Percentiles rank a stretch among this genome's conserved stretches.
Evolutionary conservation across 2,888 invertebrate genomes (phyloP).

Genomic region (Resseliella maxima): DNA sequence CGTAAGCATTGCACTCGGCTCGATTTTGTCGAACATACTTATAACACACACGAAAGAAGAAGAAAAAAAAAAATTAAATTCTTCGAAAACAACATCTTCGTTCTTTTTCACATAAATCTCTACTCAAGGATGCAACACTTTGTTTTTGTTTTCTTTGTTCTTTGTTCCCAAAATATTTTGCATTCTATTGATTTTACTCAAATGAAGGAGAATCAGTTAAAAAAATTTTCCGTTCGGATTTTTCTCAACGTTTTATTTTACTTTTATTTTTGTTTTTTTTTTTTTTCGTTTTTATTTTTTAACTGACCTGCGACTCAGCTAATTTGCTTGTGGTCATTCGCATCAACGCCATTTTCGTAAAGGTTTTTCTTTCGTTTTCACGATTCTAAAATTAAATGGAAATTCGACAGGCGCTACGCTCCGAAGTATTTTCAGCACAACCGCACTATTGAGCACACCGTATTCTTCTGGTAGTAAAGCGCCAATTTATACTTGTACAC

Average conservation of each 20-base stretch:
- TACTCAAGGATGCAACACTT: not conserved
- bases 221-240: not conserved
- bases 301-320: slow-evolving; percentile 73
- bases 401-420: slow-evolving; percentile 22
- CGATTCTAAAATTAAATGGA: slow-evolving; percentile 28
- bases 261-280: not conserved
- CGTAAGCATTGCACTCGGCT: not conserved
- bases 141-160: not conserved
- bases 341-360: slow-evolving; percentile 73
- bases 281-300: slow-evolving; percentile 1
- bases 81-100: not conserved
- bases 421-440: slow-evolving; percentile 25
- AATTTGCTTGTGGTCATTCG: slow-evolving; percentile 74
- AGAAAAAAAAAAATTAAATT: not conserved
- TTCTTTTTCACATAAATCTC: not conserved
- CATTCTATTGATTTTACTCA: not conserved
- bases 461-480: slow-evolving; percentile 30
- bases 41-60: not conserved
- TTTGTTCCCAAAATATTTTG: not conserved
- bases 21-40: not conserved
- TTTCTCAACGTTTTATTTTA: not conserved
- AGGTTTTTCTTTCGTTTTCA: not conserved
- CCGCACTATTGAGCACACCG: slow-evolving; percentile 22
- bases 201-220: not conserved
- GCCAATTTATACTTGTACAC: slow-evolving; percentile 23